phyloP scores from a whole-genome alignment of 37 sponge, comb jelly and placozoan species.

The Aplysina aerophoba region DNA sequence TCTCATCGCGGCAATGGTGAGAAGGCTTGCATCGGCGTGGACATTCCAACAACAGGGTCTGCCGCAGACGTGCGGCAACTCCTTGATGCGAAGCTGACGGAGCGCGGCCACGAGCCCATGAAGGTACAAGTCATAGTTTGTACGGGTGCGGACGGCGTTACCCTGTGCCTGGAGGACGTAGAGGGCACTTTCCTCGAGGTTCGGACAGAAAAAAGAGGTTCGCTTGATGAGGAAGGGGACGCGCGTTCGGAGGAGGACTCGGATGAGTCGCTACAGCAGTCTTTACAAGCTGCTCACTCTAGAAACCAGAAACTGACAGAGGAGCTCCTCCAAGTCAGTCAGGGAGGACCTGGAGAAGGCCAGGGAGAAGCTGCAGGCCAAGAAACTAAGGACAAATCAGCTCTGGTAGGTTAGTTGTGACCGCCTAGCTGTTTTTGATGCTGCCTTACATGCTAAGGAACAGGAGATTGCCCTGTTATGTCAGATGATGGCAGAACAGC shows the following conservation, averaged over 20 bases:
- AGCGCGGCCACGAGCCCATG: background rate
- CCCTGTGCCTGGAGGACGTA: conserved; percentile 22
- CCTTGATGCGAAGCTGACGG: conserved; percentile 9
- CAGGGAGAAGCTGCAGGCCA: background rate
- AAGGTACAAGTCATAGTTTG: conserved; percentile 30
- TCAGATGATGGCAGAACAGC: background rate
- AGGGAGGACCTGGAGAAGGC: background rate
- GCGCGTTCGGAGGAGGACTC: background rate
- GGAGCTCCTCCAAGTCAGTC: background rate
- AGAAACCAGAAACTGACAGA: background rate
- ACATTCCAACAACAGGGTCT: conserved; percentile 26
- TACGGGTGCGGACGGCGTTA: background rate
- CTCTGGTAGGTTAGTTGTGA: conserved; percentile 27
- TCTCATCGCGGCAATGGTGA: background rate
- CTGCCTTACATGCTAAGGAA: background rate
- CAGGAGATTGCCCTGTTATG: background rate
- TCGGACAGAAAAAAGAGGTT: background rate
- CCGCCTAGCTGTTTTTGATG: conserved; percentile 3
- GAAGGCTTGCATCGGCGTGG: conserved; percentile 2
- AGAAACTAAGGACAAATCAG: background rate
- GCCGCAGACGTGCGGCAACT: conserved; percentile 34
- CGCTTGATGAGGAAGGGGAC: background rate
- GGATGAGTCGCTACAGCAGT: background rate
- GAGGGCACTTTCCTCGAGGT: conserved; percentile 34
- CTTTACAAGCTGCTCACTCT: background rate